Percentiles rank a stretch among this genome's conserved stretches.
Evolutionary conservation across 2,113 vertebrate species (phyloP).

Genomic region (Scomber colias): DNA sequence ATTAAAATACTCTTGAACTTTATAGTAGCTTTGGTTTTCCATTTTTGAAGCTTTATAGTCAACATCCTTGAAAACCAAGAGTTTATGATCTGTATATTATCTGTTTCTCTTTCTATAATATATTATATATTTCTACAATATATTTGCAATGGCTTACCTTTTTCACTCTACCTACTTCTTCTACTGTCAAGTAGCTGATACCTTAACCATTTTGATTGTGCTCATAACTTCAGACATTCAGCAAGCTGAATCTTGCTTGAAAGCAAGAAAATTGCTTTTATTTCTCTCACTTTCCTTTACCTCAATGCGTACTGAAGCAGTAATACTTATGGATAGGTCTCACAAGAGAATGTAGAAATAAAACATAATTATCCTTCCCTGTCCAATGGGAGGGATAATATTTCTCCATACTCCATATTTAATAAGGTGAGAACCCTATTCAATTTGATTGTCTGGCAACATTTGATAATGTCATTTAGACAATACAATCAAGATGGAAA

Average conservation of each 20-base stretch:
- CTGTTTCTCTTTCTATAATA: slow-evolving; percentile 2
- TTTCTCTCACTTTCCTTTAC: neutral
- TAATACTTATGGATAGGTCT: slow-evolving; percentile 7
- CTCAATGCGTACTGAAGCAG: neutral
- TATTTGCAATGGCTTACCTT: slow-evolving; percentile 6
- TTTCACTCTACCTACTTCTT: neutral
- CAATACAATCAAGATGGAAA: slow-evolving; percentile 48
- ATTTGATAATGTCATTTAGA: slow-evolving; percentile 62
- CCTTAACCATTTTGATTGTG: slow-evolving; percentile 30
- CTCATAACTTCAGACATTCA: slow-evolving; percentile 43
- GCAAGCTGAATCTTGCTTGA: neutral
- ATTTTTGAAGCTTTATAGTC: neutral
- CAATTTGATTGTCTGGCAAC: slow-evolving; percentile 53
- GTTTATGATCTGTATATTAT: slow-evolving; percentile 17
- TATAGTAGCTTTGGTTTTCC: neutral
- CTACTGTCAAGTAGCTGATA: slow-evolving; percentile 16
- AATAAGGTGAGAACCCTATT: slow-evolving; percentile 52
- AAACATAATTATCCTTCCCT: slow-evolving; percentile 33
- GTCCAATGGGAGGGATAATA: slow-evolving; percentile 33
- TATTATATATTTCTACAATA: neutral
- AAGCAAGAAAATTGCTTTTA: neutral
- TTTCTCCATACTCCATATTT: slow-evolving; percentile 35
- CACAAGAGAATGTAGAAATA: slow-evolving; percentile 45
- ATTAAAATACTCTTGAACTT: neutral
- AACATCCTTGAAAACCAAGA: neutral